Percentiles rank a stretch among this genome's conserved stretches.
These are phyloP conservation scores for Pyrrhia umbra DNA, from an alignment of 2,888 invertebrate genomes.

Conservation along the genomic window DNA sequence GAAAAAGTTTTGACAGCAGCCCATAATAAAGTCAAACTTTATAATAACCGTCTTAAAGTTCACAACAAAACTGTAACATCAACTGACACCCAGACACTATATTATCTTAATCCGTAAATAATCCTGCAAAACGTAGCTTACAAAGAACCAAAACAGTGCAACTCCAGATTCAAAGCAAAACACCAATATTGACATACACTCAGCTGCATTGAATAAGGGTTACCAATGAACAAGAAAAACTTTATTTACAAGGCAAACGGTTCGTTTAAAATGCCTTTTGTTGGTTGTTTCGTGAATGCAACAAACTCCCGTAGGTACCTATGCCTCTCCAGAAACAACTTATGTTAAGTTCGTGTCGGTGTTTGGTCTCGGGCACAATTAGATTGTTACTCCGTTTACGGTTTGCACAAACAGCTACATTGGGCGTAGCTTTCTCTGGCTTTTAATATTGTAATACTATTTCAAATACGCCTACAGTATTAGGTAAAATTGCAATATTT, in stretches of 20 bases:
- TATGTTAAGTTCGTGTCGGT: constrained; percentile 31
- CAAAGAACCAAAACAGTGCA: not conserved
- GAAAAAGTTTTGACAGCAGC: no score
- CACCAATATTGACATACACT: constrained; percentile 41
- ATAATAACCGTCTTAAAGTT: no score
- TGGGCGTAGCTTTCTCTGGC: constrained; percentile 1
- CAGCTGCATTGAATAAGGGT: constrained; percentile 33
- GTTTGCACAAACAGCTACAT: constrained; percentile 14
- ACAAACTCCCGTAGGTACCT: constrained; percentile 11
- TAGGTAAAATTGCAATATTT: not conserved
- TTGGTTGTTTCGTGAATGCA: constrained; percentile 19
- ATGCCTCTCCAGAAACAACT: constrained; percentile 22
- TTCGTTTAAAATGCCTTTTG: constrained; percentile 9
- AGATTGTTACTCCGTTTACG: constrained; percentile 29
- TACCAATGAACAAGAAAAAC: constrained; percentile 38
- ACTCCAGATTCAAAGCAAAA: constrained; percentile 24
- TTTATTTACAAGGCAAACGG: constrained; percentile 32
- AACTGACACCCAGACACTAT: not conserved
- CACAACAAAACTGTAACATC: not conserved
- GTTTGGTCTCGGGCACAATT: constrained; percentile 34
- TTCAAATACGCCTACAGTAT: not conserved
- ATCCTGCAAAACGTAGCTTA: not conserved
- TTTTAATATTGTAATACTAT: not conserved
- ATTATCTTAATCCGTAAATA: not conserved
- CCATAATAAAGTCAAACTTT: no score